Conservation (phyloP, 2,797 vertebrate genomes). For the Acomys russatus region DNA sequence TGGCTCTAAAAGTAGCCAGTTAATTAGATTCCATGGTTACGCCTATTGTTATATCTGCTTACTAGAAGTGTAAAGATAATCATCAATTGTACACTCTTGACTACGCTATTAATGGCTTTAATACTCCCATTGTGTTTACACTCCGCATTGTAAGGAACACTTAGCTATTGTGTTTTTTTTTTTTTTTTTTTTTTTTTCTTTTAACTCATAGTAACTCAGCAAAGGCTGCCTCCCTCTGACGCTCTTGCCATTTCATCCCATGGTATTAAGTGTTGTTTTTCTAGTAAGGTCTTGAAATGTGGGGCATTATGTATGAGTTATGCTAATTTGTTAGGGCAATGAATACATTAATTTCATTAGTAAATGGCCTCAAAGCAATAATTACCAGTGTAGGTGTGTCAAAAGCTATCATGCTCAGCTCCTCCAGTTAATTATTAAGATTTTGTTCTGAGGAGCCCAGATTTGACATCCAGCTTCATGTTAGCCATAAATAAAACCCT, state of each 20-base stretch:
- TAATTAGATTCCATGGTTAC: slow-evolving; percentile 89
- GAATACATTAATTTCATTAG: slow-evolving; percentile 99
- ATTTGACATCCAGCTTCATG: slow-evolving; percentile 94
- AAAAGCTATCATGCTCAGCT: slow-evolving; percentile 99
- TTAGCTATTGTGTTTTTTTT: slow-evolving; percentile 90
- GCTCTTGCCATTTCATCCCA: slow-evolving; percentile 90
- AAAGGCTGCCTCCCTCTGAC: slow-evolving; percentile 88
- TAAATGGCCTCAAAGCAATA: slow-evolving; percentile 99
- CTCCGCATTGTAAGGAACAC: slow-evolving; percentile 90
- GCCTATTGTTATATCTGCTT: slow-evolving; percentile 87
- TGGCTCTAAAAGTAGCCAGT: slow-evolving; percentile 87
- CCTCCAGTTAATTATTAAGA: slow-evolving; percentile 99
- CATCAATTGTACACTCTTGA: slow-evolving; percentile 87
- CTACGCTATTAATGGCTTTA: slow-evolving; percentile 88
- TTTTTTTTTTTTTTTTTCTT: not conserved
- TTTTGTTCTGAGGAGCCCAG: slow-evolving; percentile 96
- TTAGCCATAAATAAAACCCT: slow-evolving; percentile 93
- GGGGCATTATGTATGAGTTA: slow-evolving; percentile 99
- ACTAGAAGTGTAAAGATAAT: slow-evolving; percentile 90
- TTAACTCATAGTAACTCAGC: slow-evolving; percentile 88
- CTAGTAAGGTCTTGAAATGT: slow-evolving; percentile 94
- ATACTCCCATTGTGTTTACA: slow-evolving; percentile 88
- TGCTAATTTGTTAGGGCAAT: slow-evolving; percentile 99
- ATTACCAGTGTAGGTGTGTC: slow-evolving; percentile 99
- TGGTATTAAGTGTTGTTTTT: slow-evolving; percentile 90